Base-by-base conservation (phyloP, 2,888 invertebrate species). In the Palloptera scutellata region DNA sequence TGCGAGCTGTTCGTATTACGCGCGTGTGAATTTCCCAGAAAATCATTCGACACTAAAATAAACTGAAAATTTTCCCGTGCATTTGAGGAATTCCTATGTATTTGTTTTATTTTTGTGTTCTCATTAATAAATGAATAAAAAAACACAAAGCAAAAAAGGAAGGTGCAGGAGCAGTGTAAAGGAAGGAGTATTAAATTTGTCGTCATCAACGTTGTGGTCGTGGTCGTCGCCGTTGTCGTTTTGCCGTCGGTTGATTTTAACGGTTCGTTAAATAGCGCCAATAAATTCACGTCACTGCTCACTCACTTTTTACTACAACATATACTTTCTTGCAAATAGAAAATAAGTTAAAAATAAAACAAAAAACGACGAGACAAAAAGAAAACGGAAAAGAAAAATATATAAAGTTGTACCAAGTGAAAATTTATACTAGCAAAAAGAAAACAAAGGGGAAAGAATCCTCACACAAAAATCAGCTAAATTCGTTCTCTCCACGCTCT, bases 371-470 rank as follows among this genome's bases (percentile, higher is more conserved):
- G 61, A 61, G 40, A 41, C 12, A 41, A 57, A 51, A 53, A 58
- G 53, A 41, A 54, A 65, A 51, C n/a, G 6, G 41, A 59, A 63
- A 69, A 17, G 58, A 55, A 45, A 53, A 62, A 53, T 58, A 68
- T 42, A 45, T 64, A 51, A 60, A 43, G 11, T 41, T 62, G 54
- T 64, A 63, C 66, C 66, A 30, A 30, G 30, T 30, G 30, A 30
- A 30, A 30, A 30, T 4, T 30, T 30, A n/a, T n/a, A n/a, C n/a
- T 30, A 30, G 3, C 6, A 30, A 4, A 30, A 30, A 30, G 6
- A 6, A 4, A 30, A 30, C 2, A 30, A 30, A 4, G 30, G 6
- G 30, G 6, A 30, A 6, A 30, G 6, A 30, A 30, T 4, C 30
- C 30, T 30, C 30, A 30, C 30, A 30, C 30, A 6, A 30, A 30